phyloP scores from a whole-genome alignment of 2,113 vertebrate species.

The Clarias batrachus region DNA sequence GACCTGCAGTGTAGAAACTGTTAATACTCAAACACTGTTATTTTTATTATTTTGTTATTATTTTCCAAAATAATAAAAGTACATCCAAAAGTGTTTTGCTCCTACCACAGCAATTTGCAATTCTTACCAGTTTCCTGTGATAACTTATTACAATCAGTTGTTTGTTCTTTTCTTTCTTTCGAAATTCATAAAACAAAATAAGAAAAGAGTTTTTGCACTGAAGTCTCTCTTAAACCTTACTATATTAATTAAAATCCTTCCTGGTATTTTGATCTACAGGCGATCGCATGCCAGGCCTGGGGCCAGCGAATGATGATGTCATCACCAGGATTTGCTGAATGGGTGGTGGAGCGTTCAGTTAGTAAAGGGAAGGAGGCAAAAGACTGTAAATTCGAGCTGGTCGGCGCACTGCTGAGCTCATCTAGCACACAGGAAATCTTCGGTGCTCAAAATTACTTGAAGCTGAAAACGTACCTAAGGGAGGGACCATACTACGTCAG shows the following conservation, averaged over 20 bases:
- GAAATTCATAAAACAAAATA: too few relatives aligned
- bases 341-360: constrained; percentile 86
- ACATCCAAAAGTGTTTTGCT: neutral
- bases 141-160: too few relatives aligned
- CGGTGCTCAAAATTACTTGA: constrained; percentile 85
- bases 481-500: constrained; percentile 91
- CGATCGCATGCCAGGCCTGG: constrained; percentile 87
- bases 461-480: constrained; percentile 83
- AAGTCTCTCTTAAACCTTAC: too few relatives aligned
- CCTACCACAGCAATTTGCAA: neutral
- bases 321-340: constrained; percentile 92
- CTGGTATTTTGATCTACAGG: constrained; percentile 66
- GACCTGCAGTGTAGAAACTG: neutral
- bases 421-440: constrained; percentile 80
- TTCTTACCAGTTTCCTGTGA: too few relatives aligned
- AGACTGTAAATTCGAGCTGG: constrained; percentile 92
- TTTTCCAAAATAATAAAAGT: neutral
- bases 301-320: constrained; percentile 88
- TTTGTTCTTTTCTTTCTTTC: too few relatives aligned
- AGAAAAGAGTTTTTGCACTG: too few relatives aligned
- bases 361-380: constrained; percentile 88
- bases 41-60: too few relatives aligned
- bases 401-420: constrained; percentile 83
- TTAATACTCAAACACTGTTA: neutral
- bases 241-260: neutral